Evolutionary conservation across 2,797 vertebrate species (phyloP).

Genomic region (Coendou prehensilis): DNA sequence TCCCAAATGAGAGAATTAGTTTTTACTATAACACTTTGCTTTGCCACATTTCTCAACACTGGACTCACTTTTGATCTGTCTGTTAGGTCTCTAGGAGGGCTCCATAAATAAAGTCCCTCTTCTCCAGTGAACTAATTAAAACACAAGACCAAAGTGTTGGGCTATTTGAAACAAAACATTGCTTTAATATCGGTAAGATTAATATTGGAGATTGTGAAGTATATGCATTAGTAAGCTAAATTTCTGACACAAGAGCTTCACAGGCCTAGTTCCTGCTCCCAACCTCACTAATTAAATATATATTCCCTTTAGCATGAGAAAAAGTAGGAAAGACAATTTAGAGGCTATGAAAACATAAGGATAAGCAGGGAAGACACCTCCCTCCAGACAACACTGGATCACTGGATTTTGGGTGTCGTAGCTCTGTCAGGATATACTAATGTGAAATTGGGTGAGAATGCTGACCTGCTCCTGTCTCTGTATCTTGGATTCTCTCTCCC

Average conservation of each 20-base stretch:
- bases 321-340: background rate
- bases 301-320: background rate
- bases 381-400: background rate
- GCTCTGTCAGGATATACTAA: background rate
- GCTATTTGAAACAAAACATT: background rate
- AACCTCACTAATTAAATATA: background rate
- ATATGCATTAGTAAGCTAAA: background rate
- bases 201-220: background rate
- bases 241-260: background rate
- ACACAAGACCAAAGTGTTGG: background rate
- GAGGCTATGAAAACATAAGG: background rate
- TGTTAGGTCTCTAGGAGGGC: background rate
- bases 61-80: background rate
- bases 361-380: background rate
- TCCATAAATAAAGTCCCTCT: background rate
- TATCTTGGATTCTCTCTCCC: background rate
- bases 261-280: background rate
- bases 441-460: background rate
- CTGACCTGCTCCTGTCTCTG: background rate
- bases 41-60: background rate
- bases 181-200: background rate
- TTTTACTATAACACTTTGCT: background rate
- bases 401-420: background rate
- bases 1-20: background rate
- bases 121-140: background rate